Conservation (phyloP, 53 echinoderm and acorn worm genomes). For the Arbacia lixula region DNA sequence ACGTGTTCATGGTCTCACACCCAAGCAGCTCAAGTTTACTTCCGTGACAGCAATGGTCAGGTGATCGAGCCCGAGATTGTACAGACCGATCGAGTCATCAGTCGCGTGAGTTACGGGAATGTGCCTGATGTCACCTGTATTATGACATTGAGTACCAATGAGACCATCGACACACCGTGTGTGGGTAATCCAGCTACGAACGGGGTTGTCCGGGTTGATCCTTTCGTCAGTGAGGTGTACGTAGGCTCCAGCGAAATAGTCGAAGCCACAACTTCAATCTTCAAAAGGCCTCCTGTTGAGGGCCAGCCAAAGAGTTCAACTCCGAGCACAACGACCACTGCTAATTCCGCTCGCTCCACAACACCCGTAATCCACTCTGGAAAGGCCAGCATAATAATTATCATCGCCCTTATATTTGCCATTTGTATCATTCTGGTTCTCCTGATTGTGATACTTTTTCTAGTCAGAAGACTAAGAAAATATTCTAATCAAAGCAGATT, state of each 20-base stretch:
- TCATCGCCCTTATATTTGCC: too few species aligned
- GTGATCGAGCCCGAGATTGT: not conserved
- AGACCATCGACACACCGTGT: slow-evolving; percentile 10
- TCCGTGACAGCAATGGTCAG: not conserved
- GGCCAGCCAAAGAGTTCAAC: not conserved
- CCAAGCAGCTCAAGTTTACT: slow-evolving; percentile 8
- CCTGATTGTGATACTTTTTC: too few species aligned
- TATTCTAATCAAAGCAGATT: too few species aligned
- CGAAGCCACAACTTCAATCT: not conserved
- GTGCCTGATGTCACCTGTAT: not conserved
- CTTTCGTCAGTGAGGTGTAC: slow-evolving; percentile 10
- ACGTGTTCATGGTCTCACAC: slow-evolving; percentile 20
- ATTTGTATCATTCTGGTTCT: too few species aligned
- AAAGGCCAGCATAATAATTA: too few species aligned
- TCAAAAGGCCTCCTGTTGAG: not conserved
- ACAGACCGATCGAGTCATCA: slow-evolving; percentile 8
- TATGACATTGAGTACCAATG: not conserved
- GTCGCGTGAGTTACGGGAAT: not conserved
- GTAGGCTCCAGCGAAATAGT: slow-evolving; percentile 10
- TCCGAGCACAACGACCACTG: not conserved
- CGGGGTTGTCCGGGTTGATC: slow-evolving; percentile 31
- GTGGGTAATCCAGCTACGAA: not conserved
- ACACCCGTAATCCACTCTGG: too few species aligned
- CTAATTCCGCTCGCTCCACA: too few species aligned
- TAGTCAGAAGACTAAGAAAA: too few species aligned